Base-by-base conservation (phyloP, 2,888 invertebrate genomes). In the Ryuthela nishihirai region DNA sequence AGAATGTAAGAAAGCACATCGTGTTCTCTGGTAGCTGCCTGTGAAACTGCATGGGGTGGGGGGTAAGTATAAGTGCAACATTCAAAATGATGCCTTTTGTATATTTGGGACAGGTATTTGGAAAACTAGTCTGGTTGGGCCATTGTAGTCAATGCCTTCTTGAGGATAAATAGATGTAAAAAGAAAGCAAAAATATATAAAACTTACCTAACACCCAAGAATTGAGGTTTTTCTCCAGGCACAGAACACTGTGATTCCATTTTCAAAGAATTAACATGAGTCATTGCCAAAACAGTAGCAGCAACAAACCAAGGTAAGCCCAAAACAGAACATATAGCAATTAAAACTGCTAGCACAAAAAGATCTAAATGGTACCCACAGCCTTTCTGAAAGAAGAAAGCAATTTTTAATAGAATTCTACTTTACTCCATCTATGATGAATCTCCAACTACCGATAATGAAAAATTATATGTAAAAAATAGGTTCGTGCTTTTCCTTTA, bases 361-460 rank as follows among this genome's bases (percentile, higher is more conserved):
- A 79, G 70, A 64, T 79, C 79, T 62, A 79, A 69, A 67, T 79
- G 79, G 65, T 79, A 79, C 25, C 79, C 79, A 65, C 73, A 72
- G 4, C 78, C 78, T 75, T 79, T 79, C 73, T 72, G 68, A 52
- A 58, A 64, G 60, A 25, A 64, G 2, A 21, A 25, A 35, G 4
- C 12, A 44, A n/a, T n/a, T n/a, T n/a, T n/a, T n/a, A n/a, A n/a
- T n/a, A n/a, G n/a, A n/a, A n/a, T n/a, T n/a, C n/a, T n/a, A n/a
- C n/a, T n/a, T n/a, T n/a, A n/a, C n/a, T n/a, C n/a, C n/a, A n/a
- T n/a, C n/a, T n/a, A n/a, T n/a, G n/a, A n/a, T n/a, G n/a, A n/a
- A n/a, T n/a, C n/a, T n/a, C n/a, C n/a, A n/a, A n/a, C n/a, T n/a
- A n/a, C n/a, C n/a, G n/a, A n/a, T n/a, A n/a, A n/a, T n/a, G n/a